Percentiles rank a stretch among this genome's conserved stretches.
Evolutionary conservation across 2,888 invertebrate species (phyloP).

Genomic region (Aradus depressus): DNA sequence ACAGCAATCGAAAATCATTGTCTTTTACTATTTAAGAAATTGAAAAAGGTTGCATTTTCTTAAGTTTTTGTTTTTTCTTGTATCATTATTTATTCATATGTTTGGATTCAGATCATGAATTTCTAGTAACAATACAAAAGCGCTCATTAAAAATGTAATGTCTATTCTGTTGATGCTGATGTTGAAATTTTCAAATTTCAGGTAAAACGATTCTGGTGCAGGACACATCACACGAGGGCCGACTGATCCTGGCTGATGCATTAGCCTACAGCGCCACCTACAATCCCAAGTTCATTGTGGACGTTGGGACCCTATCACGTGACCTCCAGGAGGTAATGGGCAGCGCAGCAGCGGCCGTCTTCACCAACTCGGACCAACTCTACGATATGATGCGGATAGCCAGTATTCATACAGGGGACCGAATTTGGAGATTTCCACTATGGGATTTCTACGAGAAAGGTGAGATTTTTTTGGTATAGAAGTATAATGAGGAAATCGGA

Average conservation of each 20-base stretch:
- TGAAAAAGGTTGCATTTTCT: neutral
- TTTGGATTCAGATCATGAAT: neutral
- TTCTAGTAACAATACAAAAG: neutral
- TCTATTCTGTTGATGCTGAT: neutral
- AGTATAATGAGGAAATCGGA: too few species aligned
- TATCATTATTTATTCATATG: too few species aligned
- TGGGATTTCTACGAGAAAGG: constrained; percentile 27
- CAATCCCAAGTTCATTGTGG: constrained; percentile 59
- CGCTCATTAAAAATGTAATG: too few species aligned
- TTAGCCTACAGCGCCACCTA: constrained; percentile 64
- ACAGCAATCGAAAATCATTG: too few species aligned
- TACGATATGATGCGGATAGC: constrained; percentile 57
- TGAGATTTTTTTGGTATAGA: neutral
- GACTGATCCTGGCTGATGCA: constrained; percentile 68
- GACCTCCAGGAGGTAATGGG: constrained; percentile 54
- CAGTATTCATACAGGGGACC: constrained; percentile 60
- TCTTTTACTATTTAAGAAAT: too few species aligned
- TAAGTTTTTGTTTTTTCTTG: too few species aligned
- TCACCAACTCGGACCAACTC: constrained; percentile 56
- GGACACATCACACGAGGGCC: constrained; percentile 66
- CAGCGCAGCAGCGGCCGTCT: constrained; percentile 59
- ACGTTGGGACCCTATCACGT: constrained; percentile 68
- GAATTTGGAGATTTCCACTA: constrained; percentile 73
- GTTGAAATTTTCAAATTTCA: constrained; percentile 2
- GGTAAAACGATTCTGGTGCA: constrained; percentile 65